phyloP scores from a whole-genome alignment of 2,797 vertebrate genomes.

The Limosa lapponica region DNA sequence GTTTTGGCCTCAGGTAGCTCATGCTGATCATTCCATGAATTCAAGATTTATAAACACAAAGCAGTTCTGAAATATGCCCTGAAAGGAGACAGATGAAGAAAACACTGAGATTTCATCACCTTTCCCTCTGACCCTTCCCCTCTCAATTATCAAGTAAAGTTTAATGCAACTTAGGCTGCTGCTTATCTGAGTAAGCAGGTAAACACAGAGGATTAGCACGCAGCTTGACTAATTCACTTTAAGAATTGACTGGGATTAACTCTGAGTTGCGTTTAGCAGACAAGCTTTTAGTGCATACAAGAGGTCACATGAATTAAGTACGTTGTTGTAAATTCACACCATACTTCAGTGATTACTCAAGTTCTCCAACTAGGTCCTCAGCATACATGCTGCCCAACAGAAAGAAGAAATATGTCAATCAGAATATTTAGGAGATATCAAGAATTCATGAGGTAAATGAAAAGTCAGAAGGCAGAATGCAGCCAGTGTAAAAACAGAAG shows the following conservation, averaged over 20 bases:
- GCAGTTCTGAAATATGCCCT: neutral
- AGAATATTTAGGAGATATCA: neutral
- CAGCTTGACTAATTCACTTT: constrained; percentile 31
- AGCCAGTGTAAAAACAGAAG: neutral
- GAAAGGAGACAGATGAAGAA: neutral
- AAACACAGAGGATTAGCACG: constrained; percentile 29
- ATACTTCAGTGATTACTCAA: constrained; percentile 8
- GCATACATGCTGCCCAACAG: neutral
- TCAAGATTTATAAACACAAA: neutral
- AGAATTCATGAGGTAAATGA: neutral
- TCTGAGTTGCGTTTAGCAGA: constrained; percentile 1
- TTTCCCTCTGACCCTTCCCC: neutral
- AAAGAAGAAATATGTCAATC: neutral
- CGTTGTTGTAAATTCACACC: constrained; percentile 18
- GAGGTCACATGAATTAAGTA: constrained; percentile 34
- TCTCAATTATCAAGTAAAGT: neutral
- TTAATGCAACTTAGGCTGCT: neutral
- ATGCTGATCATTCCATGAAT: constrained; percentile 1
- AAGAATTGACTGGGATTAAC: constrained; percentile 44
- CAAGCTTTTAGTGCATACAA: neutral
- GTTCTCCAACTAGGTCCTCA: neutral
- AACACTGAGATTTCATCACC: neutral
- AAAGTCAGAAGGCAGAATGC: neutral
- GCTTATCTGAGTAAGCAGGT: constrained; percentile 21
- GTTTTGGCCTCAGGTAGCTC: neutral